Evolutionary conservation across 2,797 vertebrate species (phyloP), one percentile per base, ranked within the genome.

Genomic region (Helicolenus hilgendorfi): DNA sequence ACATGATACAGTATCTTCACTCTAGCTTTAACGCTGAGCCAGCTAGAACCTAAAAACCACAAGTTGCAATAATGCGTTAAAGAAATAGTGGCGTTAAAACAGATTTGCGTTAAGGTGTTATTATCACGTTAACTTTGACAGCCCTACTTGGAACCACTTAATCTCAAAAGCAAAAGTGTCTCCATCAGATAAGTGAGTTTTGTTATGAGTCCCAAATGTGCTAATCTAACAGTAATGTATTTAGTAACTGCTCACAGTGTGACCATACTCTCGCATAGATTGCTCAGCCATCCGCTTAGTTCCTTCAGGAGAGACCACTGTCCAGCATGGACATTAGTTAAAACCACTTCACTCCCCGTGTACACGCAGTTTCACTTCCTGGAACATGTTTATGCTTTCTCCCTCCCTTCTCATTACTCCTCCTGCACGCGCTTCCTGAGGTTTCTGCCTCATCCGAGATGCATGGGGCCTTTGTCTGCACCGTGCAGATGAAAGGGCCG

Each of bases 391-490:
- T 95, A 90, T 78, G 81, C 86, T 86, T 84, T 79, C 79, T 89
- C 85, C 69, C 76, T 84, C 79, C 79, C 74, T 63, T 35, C 91
- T 93, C 88, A 89, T 94, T 92, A 94, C 91, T 77, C 45, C 84
- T 91, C 70, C 87, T 83, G 86, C 87, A 85, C 68, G 31, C 76
- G 86, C 86, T 91, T 91, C 89, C 88, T 90, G 79, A 88, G 87
- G 92, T 92, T 91, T 86, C 78, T 73, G 85, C 87, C 86, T 92
- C 89, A 79, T 92, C 88, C 79, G 64, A 83, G 87, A 92, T 93
- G 92, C 94, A 93, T 90, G 85, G 86, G 84, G 82, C 84, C 94
- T 93, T 95, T 95, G 92, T 96, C 73, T 77, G 81, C 84, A 67
- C 81, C 45, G 41, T 74, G 70, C 86, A 95, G 80, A 95, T 95